A percentile compares a stretch with the other conserved stretches of the same genome.
Evolutionary conservation across 2,113 vertebrate species (phyloP).

Genomic region (Meriones unguiculatus): DNA sequence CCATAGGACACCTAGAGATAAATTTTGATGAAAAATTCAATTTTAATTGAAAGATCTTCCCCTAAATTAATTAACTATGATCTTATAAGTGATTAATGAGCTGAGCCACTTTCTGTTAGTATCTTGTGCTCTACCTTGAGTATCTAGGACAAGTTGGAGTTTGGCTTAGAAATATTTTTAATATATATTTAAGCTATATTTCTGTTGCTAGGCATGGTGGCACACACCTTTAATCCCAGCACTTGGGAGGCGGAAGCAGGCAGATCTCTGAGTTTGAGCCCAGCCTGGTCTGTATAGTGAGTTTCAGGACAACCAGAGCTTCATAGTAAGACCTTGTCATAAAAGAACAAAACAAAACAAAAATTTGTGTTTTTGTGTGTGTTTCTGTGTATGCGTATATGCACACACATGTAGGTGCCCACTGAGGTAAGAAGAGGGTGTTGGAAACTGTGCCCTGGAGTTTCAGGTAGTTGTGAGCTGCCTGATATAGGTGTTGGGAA

Average conservation of each 20-base stretch:
- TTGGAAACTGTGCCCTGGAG: not conserved
- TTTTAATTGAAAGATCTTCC: not conserved
- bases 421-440: not conserved
- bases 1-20: not conserved
- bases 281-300: not conserved
- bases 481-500: not conserved
- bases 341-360: not conserved
- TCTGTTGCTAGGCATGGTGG: not conserved
- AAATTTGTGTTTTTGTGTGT: not conserved
- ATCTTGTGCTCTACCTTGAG: not conserved
- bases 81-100: not conserved
- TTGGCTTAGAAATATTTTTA: not conserved
- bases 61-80: not conserved
- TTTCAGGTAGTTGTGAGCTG: not conserved
- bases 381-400: not conserved
- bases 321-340: not conserved
- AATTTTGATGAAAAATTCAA: constrained; percentile 7
- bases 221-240: not conserved
- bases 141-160: not conserved
- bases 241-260: not conserved
- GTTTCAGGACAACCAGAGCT: not conserved
- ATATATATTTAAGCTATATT: not conserved
- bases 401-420: not conserved
- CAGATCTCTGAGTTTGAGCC: not conserved
- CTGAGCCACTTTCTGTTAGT: no score